These are phyloP conservation scores for Nemapogon koenigi DNA, from an alignment of 2,888 invertebrate genomes.

Conservation along the genomic window DNA sequence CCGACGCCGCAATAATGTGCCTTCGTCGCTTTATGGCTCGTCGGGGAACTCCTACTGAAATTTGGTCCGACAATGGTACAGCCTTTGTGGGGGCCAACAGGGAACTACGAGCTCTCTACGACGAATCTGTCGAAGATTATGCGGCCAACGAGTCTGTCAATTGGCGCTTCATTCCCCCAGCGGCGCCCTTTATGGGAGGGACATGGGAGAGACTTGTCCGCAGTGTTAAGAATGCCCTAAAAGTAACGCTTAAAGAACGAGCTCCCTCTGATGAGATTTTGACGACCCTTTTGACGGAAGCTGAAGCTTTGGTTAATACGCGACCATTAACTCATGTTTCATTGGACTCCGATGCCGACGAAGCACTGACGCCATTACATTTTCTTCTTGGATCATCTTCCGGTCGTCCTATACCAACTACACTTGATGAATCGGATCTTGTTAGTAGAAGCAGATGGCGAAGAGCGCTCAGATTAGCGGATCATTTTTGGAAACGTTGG, in stretches of 20 bases:
- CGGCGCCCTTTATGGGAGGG: conserved; percentile 3
- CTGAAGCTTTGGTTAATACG: no score
- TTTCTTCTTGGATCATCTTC: no score
- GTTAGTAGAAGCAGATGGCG: conserved; percentile 4
- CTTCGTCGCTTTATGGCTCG: conserved; percentile 4
- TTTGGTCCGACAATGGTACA: conserved; percentile 9
- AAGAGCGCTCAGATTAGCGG: conserved; percentile 11
- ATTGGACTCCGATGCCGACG: no score
- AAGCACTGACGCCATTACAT: no score
- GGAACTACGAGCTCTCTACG: no score
- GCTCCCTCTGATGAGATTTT: no score
- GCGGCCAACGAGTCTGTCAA: background rate
- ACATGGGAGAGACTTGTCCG: conserved; percentile 1
- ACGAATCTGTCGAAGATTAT: background rate
- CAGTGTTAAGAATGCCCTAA: no score
- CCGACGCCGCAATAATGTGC: conserved; percentile 3
- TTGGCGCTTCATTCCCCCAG: conserved; percentile 1
- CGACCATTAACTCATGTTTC: no score
- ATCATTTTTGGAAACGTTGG: conserved; percentile 16
- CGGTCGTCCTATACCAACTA: no score
- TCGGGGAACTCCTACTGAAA: conserved; percentile 5
- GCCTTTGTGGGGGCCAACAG: conserved; percentile 8
- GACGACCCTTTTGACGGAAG: no score
- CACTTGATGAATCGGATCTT: background rate
- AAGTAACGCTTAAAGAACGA: no score